Conservation (phyloP, 30 jellyfish, hydroid and myxozoan species). For the Catostylus mosaicus region DNA sequence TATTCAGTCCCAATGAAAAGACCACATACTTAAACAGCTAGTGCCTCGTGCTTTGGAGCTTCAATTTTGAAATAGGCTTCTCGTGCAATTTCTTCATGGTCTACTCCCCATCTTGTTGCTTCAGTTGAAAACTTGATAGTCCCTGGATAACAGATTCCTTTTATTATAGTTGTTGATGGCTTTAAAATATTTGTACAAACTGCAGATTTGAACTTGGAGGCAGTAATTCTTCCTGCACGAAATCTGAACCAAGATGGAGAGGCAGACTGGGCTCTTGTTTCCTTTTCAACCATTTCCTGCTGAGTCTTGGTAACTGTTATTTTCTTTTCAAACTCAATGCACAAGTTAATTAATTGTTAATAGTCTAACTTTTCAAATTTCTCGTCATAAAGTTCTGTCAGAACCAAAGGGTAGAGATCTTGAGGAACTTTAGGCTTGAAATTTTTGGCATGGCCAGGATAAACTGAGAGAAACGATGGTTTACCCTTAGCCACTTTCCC, state of each 20-base stretch:
- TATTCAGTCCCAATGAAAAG: slow-evolving; percentile 10
- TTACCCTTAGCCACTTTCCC: neutral
- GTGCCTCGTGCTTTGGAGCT: neutral
- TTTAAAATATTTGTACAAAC: slow-evolving; percentile 1
- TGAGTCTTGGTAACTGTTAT: neutral
- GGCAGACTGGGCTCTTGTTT: slow-evolving; percentile 31
- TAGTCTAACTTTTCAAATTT: neutral
- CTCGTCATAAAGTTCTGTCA: neutral
- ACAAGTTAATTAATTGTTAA: neutral
- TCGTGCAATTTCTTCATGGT: slow-evolving; percentile 19
- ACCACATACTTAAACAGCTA: neutral
- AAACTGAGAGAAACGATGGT: slow-evolving; percentile 7
- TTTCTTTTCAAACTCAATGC: slow-evolving; percentile 1
- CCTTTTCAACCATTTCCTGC: slow-evolving; percentile 16
- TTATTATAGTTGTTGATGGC: slow-evolving; percentile 24
- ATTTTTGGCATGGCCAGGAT: slow-evolving; percentile 1
- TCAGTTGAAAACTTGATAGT: slow-evolving; percentile 7
- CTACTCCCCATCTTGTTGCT: slow-evolving; percentile 31
- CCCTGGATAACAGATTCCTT: slow-evolving; percentile 29
- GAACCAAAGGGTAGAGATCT: neutral
- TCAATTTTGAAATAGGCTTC: neutral
- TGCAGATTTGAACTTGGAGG: slow-evolving; percentile 22
- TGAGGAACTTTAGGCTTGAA: slow-evolving; percentile 1
- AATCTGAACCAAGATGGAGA: slow-evolving; percentile 3
- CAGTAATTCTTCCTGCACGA: slow-evolving; percentile 43